A percentile compares a stretch with the other conserved stretches of the same genome.
These are phyloP conservation scores for Helicoverpa assulta DNA, from an alignment of 2,888 invertebrate genomes.

Conservation along the genomic window DNA sequence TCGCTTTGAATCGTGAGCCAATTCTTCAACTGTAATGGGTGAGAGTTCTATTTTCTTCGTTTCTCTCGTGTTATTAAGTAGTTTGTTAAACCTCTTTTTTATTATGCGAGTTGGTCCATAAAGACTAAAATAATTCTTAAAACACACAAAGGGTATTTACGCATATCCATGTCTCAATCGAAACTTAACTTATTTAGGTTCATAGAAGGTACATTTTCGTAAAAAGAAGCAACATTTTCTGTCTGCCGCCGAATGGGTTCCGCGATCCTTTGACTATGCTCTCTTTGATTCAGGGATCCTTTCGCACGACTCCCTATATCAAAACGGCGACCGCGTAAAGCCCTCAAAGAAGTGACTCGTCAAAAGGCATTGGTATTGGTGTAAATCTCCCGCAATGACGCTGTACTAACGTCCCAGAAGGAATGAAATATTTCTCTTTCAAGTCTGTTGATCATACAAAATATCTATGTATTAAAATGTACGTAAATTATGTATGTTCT, in stretches of 20 bases:
- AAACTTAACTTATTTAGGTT: not conserved
- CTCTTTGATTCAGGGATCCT: constrained; percentile 59
- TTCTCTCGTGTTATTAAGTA: constrained; percentile 16
- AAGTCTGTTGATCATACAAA: not conserved
- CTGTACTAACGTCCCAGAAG: constrained; percentile 8
- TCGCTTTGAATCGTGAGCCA: constrained; percentile 48
- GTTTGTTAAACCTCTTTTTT: no score
- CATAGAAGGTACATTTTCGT: not conserved
- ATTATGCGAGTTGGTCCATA: not conserved
- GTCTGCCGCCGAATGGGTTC: constrained; percentile 31
- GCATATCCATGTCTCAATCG: not conserved
- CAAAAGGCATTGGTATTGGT: constrained; percentile 49
- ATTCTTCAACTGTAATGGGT: constrained; percentile 46
- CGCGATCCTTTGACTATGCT: constrained; percentile 53
- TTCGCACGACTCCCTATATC: constrained; percentile 33
- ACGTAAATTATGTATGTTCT: not conserved
- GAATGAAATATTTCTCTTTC: constrained; percentile 2
- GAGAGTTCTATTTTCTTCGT: constrained; percentile 41
- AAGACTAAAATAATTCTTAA: not conserved
- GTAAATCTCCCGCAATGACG: constrained; percentile 31
- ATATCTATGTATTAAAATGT: not conserved
- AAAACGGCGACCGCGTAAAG: constrained; percentile 47
- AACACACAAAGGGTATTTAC: not conserved
- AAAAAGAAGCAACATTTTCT: constrained; percentile 9
- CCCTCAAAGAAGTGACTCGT: constrained; percentile 49